Evolutionary conservation across 2,797 vertebrate genomes (phyloP).

Genomic region (Aotus griseimembra): DNA sequence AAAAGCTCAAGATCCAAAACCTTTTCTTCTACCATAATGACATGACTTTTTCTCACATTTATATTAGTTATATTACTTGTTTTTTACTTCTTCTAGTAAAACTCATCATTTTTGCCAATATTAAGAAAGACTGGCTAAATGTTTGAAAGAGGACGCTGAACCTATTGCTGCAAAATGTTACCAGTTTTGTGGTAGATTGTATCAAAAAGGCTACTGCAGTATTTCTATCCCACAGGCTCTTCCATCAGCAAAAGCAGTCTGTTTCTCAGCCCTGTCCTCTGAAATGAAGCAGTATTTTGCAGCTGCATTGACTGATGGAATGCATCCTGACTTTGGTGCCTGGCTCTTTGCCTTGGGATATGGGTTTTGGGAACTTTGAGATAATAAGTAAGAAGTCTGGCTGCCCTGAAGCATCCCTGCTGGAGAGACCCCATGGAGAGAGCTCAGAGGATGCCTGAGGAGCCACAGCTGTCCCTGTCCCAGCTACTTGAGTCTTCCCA

Average conservation of each 20-base stretch:
- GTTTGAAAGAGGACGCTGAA: background rate
- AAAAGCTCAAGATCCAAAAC: background rate
- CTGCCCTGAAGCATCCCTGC: background rate
- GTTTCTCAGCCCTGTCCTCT: accelerated
- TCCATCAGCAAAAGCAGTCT: background rate
- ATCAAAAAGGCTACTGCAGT: background rate
- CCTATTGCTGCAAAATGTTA: background rate
- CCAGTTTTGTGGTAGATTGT: background rate
- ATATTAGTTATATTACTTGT: background rate
- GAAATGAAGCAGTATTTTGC: background rate
- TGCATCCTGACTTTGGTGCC: background rate
- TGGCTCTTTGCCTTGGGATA: background rate
- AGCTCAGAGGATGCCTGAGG: background rate
- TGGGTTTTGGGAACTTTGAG: background rate
- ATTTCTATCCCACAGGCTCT: background rate
- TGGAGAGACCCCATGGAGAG: background rate
- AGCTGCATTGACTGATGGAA: background rate
- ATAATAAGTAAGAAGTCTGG: accelerated
- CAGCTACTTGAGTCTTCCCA: background rate
- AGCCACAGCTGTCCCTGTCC: background rate
- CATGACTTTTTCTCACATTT: background rate
- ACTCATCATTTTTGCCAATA: background rate
- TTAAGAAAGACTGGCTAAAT: background rate
- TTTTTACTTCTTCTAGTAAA: background rate
- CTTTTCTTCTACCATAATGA: background rate